Evolutionary conservation across 2,888 invertebrate species (phyloP).

Genomic region (Ormyrus pomaceus): DNA sequence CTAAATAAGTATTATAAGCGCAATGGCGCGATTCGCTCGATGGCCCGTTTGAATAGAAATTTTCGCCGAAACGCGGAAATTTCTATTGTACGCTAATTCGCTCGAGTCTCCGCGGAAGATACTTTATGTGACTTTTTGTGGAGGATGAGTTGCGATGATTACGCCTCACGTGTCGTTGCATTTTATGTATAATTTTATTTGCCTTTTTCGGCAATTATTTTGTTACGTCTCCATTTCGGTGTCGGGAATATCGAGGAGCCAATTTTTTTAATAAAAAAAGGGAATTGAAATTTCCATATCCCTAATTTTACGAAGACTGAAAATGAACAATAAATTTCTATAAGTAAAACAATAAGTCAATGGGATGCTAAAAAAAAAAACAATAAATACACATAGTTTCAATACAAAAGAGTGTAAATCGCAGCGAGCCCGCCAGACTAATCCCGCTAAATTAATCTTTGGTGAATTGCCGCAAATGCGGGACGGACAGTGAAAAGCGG

Average conservation of each 20-base stretch:
- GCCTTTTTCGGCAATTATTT: neutral
- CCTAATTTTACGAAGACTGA: too few relatives aligned
- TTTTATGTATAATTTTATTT: neutral
- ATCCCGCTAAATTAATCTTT: slow-evolving; percentile 54
- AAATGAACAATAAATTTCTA: too few relatives aligned
- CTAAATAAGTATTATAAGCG: neutral
- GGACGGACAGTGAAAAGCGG: slow-evolving; percentile 19
- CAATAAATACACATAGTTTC: neutral
- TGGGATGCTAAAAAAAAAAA: neutral
- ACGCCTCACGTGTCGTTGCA: neutral
- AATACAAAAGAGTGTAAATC: slow-evolving; percentile 41
- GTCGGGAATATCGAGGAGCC: neutral
- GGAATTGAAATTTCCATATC: neutral
- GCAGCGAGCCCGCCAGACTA: slow-evolving; percentile 9
- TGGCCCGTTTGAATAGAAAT: slow-evolving; percentile 38
- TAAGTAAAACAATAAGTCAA: too few relatives aligned
- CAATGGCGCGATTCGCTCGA: neutral
- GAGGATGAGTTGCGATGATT: slow-evolving; percentile 5
- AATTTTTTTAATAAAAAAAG: neutral
- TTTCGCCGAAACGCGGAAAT: slow-evolving; percentile 33
- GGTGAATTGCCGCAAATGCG: slow-evolving; percentile 31
- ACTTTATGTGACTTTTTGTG: neutral
- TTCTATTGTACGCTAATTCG: slow-evolving; percentile 27
- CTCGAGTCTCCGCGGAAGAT: slow-evolving; percentile 9
- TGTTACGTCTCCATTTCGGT: neutral